Conservation (phyloP, 1,140 invertebrate genomes). For the Heterodera carotae region DNA sequence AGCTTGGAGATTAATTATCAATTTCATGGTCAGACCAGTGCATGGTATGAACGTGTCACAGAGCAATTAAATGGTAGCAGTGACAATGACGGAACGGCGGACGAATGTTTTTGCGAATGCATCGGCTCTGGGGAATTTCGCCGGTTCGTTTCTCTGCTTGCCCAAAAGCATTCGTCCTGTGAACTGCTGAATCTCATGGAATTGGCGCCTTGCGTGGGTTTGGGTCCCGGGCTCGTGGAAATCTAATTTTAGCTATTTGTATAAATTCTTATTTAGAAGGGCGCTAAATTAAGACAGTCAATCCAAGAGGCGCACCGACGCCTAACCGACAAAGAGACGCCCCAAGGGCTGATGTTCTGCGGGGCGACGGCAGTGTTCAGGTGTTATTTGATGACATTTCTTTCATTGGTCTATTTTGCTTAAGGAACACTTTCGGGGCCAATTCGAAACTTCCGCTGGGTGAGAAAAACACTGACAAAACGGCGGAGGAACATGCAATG, state of each 20-base stretch:
- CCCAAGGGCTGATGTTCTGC: constrained; percentile 41
- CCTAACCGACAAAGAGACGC: constrained; percentile 26
- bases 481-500: neutral
- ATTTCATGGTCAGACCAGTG: constrained; percentile 1
- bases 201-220: constrained; percentile 31
- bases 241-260: too few relatives aligned
- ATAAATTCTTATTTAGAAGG: neutral
- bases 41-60: constrained; percentile 3
- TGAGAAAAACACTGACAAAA: constrained; percentile 29
- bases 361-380: constrained; percentile 31
- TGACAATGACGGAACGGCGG: constrained; percentile 21
- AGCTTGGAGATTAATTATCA: neutral
- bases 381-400: neutral
- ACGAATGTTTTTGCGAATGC: constrained; percentile 39
- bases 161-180: constrained; percentile 15
- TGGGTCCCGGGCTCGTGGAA: constrained; percentile 10
- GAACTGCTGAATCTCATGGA: constrained; percentile 25
- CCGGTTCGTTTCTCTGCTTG: constrained; percentile 16
- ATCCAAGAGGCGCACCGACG: constrained; percentile 9
- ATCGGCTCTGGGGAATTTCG: constrained; percentile 18
- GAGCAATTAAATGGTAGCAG: constrained; percentile 24
- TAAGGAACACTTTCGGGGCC: constrained; percentile 37
- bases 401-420: neutral
- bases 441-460: constrained; percentile 37
- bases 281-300: constrained; percentile 4